These are phyloP conservation scores for Stegodyphus dumicola DNA, from an alignment of 1,140 invertebrate species.

Conservation along the genomic window DNA sequence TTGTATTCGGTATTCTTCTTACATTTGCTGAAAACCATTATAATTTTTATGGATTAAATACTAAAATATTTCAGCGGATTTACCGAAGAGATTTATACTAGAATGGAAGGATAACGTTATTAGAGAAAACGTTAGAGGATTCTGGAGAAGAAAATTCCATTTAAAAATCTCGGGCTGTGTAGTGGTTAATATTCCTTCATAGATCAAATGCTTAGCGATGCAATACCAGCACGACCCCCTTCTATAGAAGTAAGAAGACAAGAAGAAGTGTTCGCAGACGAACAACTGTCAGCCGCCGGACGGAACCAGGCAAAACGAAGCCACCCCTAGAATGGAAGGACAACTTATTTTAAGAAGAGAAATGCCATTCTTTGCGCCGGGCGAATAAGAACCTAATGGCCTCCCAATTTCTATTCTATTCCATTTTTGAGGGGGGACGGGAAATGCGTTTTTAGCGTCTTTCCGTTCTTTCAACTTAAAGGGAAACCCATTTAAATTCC, in stretches of 20 bases:
- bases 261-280: constrained; percentile 25
- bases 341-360: constrained; percentile 54
- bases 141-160: too few species aligned
- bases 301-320: constrained; percentile 27
- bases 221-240: constrained; percentile 28
- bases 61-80: too few species aligned
- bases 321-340: constrained; percentile 9
- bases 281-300: constrained; percentile 49
- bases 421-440: constrained; percentile 43
- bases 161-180: too few species aligned
- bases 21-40: too few species aligned
- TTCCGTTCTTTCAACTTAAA: constrained; percentile 52
- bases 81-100: too few species aligned
- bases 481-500: constrained; percentile 60
- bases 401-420: constrained; percentile 61
- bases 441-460: constrained; percentile 60
- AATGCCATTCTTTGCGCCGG: constrained; percentile 48
- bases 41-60: too few species aligned
- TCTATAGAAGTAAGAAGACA: background rate
- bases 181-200: too few species aligned
- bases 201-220: background rate
- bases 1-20: too few species aligned
- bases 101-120: too few species aligned
- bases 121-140: too few species aligned
- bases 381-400: constrained; percentile 59